Conservation (phyloP, 2,797 vertebrate species). For the Cichlasoma orientale region DNA sequence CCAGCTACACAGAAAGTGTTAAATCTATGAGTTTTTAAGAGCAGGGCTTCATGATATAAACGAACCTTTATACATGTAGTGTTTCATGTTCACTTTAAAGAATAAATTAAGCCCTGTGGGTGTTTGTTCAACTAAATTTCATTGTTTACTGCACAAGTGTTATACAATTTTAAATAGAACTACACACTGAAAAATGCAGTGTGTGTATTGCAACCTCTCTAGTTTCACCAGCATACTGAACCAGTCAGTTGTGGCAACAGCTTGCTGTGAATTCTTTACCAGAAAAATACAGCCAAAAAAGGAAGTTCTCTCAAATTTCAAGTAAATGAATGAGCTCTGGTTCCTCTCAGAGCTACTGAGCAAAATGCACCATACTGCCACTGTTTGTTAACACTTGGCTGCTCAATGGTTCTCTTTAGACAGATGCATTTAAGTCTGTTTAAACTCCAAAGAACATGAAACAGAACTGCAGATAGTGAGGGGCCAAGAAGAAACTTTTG, state of each 20-base stretch:
- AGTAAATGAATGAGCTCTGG: neutral
- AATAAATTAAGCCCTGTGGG: neutral
- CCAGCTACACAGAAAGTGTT: no score
- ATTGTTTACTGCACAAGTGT: neutral
- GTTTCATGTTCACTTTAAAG: neutral
- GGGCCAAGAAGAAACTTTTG: neutral
- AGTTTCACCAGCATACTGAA: neutral
- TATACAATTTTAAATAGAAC: neutral
- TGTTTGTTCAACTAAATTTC: no score
- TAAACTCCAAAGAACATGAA: neutral
- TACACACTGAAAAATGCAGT: neutral
- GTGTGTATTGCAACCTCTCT: neutral
- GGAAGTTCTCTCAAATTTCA: neutral
- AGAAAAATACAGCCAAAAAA: neutral
- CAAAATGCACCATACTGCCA: no score
- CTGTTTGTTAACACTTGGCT: no score
- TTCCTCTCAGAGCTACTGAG: neutral
- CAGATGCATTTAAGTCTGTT: neutral
- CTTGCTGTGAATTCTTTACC: neutral
- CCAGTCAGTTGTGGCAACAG: neutral
- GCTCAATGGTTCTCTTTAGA: no score
- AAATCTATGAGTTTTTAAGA: no score
- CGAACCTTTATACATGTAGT: no score
- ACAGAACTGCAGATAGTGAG: neutral
- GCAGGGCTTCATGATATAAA: no score